Conservation (phyloP, 2,888 invertebrate species). For the Agrotis segetum region DNA sequence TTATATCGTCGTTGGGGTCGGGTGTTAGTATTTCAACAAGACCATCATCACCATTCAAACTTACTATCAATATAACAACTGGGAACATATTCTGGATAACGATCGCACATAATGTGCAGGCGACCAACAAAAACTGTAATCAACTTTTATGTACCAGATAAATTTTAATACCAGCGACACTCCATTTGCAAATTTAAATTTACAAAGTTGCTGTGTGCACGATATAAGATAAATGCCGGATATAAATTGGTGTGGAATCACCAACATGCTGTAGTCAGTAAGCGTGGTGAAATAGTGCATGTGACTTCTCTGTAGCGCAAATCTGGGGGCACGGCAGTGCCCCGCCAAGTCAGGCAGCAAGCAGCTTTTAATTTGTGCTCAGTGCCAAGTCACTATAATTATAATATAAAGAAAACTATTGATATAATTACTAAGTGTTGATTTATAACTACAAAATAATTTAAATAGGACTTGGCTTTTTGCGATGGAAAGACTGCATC, state of each 20-base stretch:
- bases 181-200: constrained; percentile 50
- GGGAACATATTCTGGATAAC: constrained; percentile 34
- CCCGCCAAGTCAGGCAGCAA: no score
- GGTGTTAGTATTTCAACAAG: background rate
- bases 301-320: background rate
- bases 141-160: constrained; percentile 56
- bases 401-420: no score
- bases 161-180: constrained; percentile 54
- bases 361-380: no score
- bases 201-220: constrained; percentile 34
- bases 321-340: no score
- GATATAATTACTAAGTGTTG: no score
- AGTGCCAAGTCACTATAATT: no score
- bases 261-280: background rate
- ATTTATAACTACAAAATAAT: no score
- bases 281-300: background rate
- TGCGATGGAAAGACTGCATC: no score
- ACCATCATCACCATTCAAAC: constrained; percentile 2
- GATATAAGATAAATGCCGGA: constrained; percentile 38
- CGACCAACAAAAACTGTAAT: constrained; percentile 55
- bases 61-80: constrained; percentile 39
- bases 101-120: constrained; percentile 43
- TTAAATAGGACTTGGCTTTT: no score
- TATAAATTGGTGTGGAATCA: constrained; percentile 40
- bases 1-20: no score